Percentiles rank a stretch among this genome's conserved stretches.
phyloP scores from a whole-genome alignment of 2,888 invertebrate species.

The Ditula angustiorana region DNA sequence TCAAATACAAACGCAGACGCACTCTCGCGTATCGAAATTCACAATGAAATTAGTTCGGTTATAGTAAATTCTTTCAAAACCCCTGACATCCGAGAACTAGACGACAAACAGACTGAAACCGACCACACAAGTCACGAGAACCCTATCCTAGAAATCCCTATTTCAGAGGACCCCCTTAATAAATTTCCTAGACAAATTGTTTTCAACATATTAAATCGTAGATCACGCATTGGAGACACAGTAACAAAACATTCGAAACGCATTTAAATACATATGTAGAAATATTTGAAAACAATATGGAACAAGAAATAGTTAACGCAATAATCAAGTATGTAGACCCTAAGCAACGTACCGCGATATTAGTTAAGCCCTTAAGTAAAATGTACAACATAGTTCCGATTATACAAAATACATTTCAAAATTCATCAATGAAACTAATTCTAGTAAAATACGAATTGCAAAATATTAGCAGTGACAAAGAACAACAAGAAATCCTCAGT shows the following conservation, averaged over 20 bases:
- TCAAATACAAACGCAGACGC: conserved; percentile 36
- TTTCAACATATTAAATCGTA: conserved; percentile 1
- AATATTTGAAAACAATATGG: neutral
- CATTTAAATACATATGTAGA: neutral
- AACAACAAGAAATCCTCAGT: neutral
- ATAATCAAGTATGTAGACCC: no score
- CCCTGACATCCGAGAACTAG: conserved; percentile 1
- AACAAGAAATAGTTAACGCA: neutral
- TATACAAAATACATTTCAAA: neutral
- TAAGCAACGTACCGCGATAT: no score
- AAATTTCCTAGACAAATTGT: conserved; percentile 1
- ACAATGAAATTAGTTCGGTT: conserved; percentile 31
- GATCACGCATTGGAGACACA: neutral
- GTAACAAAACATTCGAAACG: neutral
- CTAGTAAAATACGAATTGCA: neutral
- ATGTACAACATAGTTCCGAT: neutral
- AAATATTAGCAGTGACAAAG: neutral
- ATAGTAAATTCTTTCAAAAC: conserved; percentile 1
- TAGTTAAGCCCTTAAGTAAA: no score
- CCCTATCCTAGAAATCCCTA: neutral
- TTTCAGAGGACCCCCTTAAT: neutral
- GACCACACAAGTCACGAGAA: conserved; percentile 1
- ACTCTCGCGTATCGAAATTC: conserved; percentile 28
- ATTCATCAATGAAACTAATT: neutral
- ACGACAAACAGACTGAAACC: conserved; percentile 1